Percentiles rank a stretch among this genome's conserved stretches.
These are phyloP conservation scores for Drosophila mojavensis DNA, from an alignment of 1,140 invertebrate species.

Conservation along the genomic window DNA sequence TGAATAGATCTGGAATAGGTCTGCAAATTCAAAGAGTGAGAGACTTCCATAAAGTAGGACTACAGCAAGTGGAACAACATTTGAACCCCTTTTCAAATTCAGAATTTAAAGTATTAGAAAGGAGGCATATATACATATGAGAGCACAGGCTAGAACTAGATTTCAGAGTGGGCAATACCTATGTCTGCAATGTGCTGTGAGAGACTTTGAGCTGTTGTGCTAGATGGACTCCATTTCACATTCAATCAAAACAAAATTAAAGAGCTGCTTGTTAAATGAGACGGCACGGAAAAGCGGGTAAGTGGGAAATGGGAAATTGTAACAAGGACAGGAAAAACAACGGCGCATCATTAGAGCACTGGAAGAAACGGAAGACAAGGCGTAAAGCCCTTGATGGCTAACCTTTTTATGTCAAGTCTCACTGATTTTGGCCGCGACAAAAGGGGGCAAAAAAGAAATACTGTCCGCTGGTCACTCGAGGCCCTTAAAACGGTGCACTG, in stretches of 20 bases:
- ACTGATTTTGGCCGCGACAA: background rate
- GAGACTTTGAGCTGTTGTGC: background rate
- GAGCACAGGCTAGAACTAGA: no score
- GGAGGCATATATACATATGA: no score
- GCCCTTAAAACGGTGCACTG: background rate
- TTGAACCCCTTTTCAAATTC: no score
- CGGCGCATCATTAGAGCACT: conserved; percentile 53
- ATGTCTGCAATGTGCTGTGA: no score
- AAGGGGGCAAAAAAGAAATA: background rate
- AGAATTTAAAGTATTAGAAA: no score
- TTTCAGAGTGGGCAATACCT: background rate
- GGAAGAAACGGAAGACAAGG: background rate
- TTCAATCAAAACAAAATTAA: conserved; percentile 69
- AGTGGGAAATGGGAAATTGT: conserved; percentile 5
- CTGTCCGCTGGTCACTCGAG: conserved; percentile 2
- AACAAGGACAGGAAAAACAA: conserved; percentile 19
- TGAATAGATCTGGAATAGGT: no score
- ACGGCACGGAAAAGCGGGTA: conserved; percentile 20
- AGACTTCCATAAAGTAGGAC: no score
- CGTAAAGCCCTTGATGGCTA: background rate
- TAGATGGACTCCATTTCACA: conserved; percentile 55
- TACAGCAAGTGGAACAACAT: no score
- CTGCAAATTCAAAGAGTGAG: no score
- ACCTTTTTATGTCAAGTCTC: conserved; percentile 5
- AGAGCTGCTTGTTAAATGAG: conserved; percentile 63